Conservation (phyloP, 2,797 vertebrate genomes). For the Simalia tracyae region DNA sequence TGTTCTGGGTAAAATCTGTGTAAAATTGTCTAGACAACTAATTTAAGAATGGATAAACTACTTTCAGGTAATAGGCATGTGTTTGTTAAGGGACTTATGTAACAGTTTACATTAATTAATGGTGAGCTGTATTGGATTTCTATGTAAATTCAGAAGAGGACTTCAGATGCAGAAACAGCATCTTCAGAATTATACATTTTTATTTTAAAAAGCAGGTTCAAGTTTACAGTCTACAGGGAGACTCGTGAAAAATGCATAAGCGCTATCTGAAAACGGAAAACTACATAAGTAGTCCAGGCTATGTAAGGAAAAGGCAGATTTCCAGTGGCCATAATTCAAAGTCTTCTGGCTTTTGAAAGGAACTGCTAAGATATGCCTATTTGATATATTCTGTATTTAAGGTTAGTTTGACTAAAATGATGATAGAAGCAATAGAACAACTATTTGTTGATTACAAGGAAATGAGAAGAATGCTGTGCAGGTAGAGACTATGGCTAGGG, state of each 20-base stretch:
- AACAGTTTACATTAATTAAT: not conserved
- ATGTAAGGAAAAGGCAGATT: not conserved
- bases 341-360: not conserved
- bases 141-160: not conserved
- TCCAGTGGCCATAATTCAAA: not conserved
- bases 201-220: not conserved
- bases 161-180: not conserved
- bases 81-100: not conserved
- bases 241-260: not conserved
- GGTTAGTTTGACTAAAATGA: not conserved
- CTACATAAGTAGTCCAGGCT: not conserved
- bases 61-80: not conserved
- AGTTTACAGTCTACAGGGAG: not conserved
- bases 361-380: not conserved
- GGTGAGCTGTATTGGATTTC: not conserved
- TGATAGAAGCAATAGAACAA: not conserved
- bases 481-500: not conserved
- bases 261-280: not conserved
- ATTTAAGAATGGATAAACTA: not conserved
- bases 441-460: not conserved
- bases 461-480: not conserved
- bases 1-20: not conserved
- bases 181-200: not conserved
- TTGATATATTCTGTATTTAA: not conserved
- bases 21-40: slow-evolving; percentile 8